Base-by-base conservation (phyloP, 1,140 invertebrate species). In the Aphaenogaster ashmeadi region DNA sequence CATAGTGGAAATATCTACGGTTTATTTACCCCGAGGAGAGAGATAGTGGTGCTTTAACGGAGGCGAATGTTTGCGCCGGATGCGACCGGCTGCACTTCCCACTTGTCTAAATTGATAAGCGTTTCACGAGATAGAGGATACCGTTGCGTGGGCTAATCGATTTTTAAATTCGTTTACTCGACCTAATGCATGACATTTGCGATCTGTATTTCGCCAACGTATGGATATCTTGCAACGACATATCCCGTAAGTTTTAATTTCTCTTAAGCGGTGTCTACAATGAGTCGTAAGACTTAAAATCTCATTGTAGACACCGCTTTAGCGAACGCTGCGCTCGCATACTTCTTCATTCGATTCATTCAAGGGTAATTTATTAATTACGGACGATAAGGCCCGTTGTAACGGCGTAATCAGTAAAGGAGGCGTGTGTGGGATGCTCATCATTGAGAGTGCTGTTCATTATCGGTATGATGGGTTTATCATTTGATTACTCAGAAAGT, bases 21-120 rank as follows among this genome's bases (percentile, higher is more conserved):
- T 86, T 90, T 90, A 90, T 90, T 90, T 90, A 90, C 75, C 86
- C 86, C 83, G 38, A 81, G 60, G 62, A 90, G 60, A 90, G 60
- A 90, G 88, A 90, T 80, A 90, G 74, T 64, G 38, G 21, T 18
- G 54, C 15, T 50, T 15, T 79, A 67, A 21, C 21, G 41, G 36
- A 54, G 54, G 38, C 75, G 60, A 77, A 80, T 90, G 87, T 90
- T 90, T 89, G 71, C 79, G 62, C 89, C 89, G 91, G 91, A 92
- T 91, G 80, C 60, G 74, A 18, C 27, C 66, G 81, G 60, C 50
- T 90, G 90, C 80, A 90, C 87, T 91, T 92, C 89, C 91, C 89
- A 88, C 89, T 91, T 88, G 67, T 67, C 58, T 71, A 81, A 87
- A 90, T 91, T 92, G 89, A 92, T 92, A 92, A 89, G 86, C 52